Evolutionary conservation across 1,140 invertebrate species (phyloP), one percentile per base, ranked within the genome.

Genomic region (Calephelis nemesis): DNA sequence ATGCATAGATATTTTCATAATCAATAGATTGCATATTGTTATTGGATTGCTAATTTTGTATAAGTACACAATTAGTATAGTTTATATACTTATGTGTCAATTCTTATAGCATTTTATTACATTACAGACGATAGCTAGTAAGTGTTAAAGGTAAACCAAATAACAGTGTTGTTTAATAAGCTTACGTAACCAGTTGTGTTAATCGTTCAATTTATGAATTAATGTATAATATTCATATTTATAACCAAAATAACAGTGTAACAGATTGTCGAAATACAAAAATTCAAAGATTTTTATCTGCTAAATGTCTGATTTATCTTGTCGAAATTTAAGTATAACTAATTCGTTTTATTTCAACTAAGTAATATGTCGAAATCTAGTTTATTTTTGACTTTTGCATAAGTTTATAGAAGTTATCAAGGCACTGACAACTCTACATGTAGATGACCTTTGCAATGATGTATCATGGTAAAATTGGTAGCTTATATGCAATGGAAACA

Each of bases 71-170:
- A 91, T 85, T 92, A 92, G 91, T 91, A 91, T 92, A 92, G 90
- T 92, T 91, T 90, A 92, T 91, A 92, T 92, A 92, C 92, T 92
- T 92, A 92, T 92, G 92, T 92, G 92, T 92, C 92, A 92, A 92
- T 92, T 92, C 90, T 88, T 87, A 90, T 92, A 92, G 91, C 84
- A 72, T 90, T 91, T 91, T 91, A 91, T 88, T 88, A 89, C 88
- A 83, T 87, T 84, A 89, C 88, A 85, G 82, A 87, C 79, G 78
- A 85, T 90, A 90, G 87, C 71, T 89, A 83, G 84, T 91, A 91
- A 91, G 89, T 91, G 87, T 90, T 91, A 84, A 88, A 87, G 78
- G 76, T 88, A 85, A 84, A 79, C 81, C 77, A 81, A 80, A 69
- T 71, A 84, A 75, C 78, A 78, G 68, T 82, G 78, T 81, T 80